Evolutionary conservation across 2,888 invertebrate species (phyloP).

Genomic region (Thymelicus sylvestris): DNA sequence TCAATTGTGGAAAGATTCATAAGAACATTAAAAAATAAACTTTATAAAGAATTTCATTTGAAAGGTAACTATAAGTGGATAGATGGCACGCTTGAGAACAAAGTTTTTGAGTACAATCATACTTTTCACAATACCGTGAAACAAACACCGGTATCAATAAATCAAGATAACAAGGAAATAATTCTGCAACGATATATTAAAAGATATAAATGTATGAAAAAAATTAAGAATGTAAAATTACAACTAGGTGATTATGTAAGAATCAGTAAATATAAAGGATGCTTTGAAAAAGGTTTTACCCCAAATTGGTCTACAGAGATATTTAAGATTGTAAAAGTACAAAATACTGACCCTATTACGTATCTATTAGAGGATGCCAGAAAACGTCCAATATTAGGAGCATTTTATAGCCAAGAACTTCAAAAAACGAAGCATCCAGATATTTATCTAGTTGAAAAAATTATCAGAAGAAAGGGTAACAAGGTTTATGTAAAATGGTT

Average conservation of each 20-base stretch:
- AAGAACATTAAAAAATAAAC: constrained; percentile 39
- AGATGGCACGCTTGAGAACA: constrained; percentile 26
- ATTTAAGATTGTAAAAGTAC: neutral
- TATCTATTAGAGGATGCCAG: too few species aligned
- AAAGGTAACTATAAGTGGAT: constrained; percentile 38
- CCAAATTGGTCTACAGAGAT: neutral
- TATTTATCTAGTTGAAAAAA: constrained; percentile 1
- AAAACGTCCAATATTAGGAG: too few species aligned
- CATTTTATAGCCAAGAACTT: too few species aligned
- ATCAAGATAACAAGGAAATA: too few species aligned
- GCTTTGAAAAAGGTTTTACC: neutral
- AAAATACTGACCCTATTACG: neutral
- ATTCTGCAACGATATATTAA: too few species aligned
- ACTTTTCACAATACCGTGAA: constrained; percentile 20
- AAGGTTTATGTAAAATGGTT: too few species aligned
- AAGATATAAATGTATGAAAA: neutral
- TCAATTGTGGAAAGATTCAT: constrained; percentile 41
- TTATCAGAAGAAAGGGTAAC: too few species aligned
- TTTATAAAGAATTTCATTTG: constrained; percentile 30
- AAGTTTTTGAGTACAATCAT: constrained; percentile 34
- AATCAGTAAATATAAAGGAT: neutral
- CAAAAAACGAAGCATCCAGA: neutral
- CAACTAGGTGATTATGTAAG: neutral
- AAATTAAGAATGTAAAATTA: neutral
- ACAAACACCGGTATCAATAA: too few species aligned